Evolutionary conservation across 1,140 invertebrate genomes (phyloP).

Genomic region (Cataglyphis hispanica): DNA sequence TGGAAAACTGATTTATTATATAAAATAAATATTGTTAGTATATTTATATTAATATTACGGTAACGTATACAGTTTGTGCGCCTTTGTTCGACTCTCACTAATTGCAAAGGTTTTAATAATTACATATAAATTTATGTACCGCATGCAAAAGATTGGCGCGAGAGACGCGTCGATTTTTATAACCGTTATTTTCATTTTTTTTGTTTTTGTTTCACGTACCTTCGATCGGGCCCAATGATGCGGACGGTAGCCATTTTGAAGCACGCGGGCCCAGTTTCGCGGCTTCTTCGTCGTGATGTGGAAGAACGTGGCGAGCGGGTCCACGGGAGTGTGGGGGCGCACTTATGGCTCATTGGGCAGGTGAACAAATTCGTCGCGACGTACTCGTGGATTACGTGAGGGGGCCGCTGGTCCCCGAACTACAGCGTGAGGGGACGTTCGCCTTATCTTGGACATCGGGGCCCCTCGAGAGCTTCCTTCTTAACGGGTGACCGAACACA

Average conservation of each 20-base stretch:
- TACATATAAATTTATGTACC: constrained; percentile 33
- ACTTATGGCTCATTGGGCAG: constrained; percentile 80
- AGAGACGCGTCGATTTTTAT: neutral
- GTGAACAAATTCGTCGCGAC: constrained; percentile 81
- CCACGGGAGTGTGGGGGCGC: constrained; percentile 19
- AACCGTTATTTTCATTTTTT: no score
- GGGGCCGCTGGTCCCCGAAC: constrained; percentile 67
- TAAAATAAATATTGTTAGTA: constrained; percentile 48
- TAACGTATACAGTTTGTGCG: constrained; percentile 23
- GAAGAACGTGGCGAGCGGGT: constrained; percentile 26
- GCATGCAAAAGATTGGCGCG: neutral
- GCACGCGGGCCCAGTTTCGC: constrained; percentile 60
- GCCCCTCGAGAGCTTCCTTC: constrained; percentile 78
- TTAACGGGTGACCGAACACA: constrained; percentile 79
- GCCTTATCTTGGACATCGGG: constrained; percentile 79
- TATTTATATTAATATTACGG: constrained; percentile 51
- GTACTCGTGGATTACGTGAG: constrained; percentile 79
- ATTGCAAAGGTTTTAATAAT: constrained; percentile 43
- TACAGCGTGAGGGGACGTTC: constrained; percentile 64
- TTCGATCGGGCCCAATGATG: constrained; percentile 40
- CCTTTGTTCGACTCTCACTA: constrained; percentile 40
- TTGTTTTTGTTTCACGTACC: neutral
- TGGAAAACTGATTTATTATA: constrained; percentile 49
- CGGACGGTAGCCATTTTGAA: constrained; percentile 73
- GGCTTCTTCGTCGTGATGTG: constrained; percentile 62